Base-by-base conservation (phyloP, 2,888 invertebrate species). In the Spicauda simplicius region DNA sequence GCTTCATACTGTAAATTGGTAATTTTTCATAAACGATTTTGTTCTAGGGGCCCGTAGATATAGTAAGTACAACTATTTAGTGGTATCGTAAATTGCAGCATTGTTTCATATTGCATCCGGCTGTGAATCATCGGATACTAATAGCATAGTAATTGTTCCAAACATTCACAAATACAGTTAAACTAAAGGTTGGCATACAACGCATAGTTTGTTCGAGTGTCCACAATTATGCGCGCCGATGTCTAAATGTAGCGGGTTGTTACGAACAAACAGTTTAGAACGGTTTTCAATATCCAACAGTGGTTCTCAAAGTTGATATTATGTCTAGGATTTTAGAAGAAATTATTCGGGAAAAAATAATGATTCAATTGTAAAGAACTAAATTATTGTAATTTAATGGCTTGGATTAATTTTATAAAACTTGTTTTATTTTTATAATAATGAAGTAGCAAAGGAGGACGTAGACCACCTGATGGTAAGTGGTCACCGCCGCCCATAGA, bases 231-330 rank as follows among this genome's bases (percentile, higher is more conserved):
- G 30, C 45, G 18, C 55, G 18, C 45, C 63, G 64, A 57, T 64
- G 56, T 64, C 56, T 64, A 50, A 64, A 64, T 69, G 60, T 57
- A 53, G 59, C 70, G 33, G 50, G 56, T 60, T 64, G 67, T 59
- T 67, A 64, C 64, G 56, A 64, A 64, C 56, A 57, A 57, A 57
- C 56, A 56, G 63, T 63, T 63, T 55, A 50, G 41, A 45, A 48
- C 45, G 25, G 33, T n/a, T 41, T 25, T 19, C 33, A 54, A 20
- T 63, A 45, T 18, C 18, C 20, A 20, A 11, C 62, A 55, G 41
- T 41, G 50, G 33, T 19, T 50, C 57, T 64, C 57, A 57, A 52
- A 50, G 50, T 50, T 50, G n/a, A n/a, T n/a, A n/a, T n/a, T n/a
- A n/a, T n/a, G n/a, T n/a, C n/a, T n/a, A n/a, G n/a, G n/a, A n/a